phyloP scores from a whole-genome alignment of 1,140 invertebrate species.

The Paraescarpia echinospica region DNA sequence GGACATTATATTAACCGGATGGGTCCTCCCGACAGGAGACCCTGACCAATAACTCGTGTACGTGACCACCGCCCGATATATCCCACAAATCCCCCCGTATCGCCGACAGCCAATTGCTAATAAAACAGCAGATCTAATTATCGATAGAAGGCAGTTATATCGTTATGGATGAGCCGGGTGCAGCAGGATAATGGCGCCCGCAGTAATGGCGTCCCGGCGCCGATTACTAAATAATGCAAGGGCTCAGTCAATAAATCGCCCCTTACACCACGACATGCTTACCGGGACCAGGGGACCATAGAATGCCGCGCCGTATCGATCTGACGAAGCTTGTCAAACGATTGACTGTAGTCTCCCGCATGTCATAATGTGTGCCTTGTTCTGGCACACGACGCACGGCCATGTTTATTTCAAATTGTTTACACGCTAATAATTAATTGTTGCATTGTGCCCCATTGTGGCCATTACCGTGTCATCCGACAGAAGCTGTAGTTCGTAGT shows the following conservation, averaged over 20 bases:
- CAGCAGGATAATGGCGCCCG: not conserved
- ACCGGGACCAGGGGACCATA: not conserved
- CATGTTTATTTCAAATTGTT: not conserved
- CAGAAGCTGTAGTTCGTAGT: not conserved
- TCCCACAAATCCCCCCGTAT: not conserved
- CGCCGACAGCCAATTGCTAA: not conserved
- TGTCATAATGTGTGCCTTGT: not conserved
- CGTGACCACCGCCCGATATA: not conserved
- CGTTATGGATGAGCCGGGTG: not conserved
- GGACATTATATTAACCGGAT: not conserved
- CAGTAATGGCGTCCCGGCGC: not conserved
- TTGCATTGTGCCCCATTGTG: not conserved
- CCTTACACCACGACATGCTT: not conserved
- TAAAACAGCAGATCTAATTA: constrained; percentile 1
- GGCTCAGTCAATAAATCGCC: constrained; percentile 3
- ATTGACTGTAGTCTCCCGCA: not conserved
- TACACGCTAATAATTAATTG: not conserved
- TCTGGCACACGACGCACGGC: not conserved
- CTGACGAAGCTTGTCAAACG: not conserved
- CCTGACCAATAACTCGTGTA: not conserved
- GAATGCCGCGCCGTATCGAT: not conserved
- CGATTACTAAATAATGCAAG: constrained; percentile 1
- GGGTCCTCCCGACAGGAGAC: not conserved
- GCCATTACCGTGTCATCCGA: not conserved
- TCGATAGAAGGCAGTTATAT: constrained; percentile 1